Evolutionary conservation across 1,140 invertebrate genomes (phyloP).

Genomic region (Cardiocondyla obscurior): DNA sequence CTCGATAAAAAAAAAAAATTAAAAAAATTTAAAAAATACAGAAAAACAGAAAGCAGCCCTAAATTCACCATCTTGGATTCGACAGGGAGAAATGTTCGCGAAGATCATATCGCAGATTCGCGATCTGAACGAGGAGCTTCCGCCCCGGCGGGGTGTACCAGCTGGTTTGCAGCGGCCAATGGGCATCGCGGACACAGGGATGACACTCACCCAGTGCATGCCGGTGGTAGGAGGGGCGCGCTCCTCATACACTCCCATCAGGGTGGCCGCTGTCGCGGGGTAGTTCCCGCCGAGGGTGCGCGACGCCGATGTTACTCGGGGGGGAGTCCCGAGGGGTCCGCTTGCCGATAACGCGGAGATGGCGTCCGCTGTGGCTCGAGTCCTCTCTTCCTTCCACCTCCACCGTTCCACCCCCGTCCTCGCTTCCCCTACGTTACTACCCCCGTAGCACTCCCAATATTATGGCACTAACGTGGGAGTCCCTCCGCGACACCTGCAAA

Average conservation of each 20-base stretch:
- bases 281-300: slow-evolving; percentile 81
- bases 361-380: slow-evolving; percentile 74
- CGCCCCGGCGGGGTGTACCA: slow-evolving; percentile 27
- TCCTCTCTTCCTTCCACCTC: slow-evolving; percentile 64
- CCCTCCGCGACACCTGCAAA: slow-evolving; percentile 34
- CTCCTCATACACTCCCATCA: slow-evolving; percentile 86
- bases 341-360: slow-evolving; percentile 78
- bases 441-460: slow-evolving; percentile 37
- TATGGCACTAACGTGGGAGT: slow-evolving; percentile 40
- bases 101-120: slow-evolving; percentile 23
- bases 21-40: too few relatives aligned
- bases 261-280: slow-evolving; percentile 83
- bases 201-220: slow-evolving; percentile 85
- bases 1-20: too few relatives aligned
- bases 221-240: slow-evolving; percentile 85
- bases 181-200: slow-evolving; percentile 65
- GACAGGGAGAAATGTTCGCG: slow-evolving; percentile 2
- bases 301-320: slow-evolving; percentile 77
- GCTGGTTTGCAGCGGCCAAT: slow-evolving; percentile 53
- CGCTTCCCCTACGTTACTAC: slow-evolving; percentile 40
- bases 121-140: slow-evolving; percentile 18
- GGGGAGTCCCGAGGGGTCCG: slow-evolving; percentile 76
- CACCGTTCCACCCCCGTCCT: slow-evolving; percentile 48
- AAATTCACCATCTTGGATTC: slow-evolving; percentile 50
- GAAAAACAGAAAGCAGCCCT: background rate